Evolutionary conservation across 2,797 vertebrate species (phyloP).

Genomic region (Vultur gryphus): DNA sequence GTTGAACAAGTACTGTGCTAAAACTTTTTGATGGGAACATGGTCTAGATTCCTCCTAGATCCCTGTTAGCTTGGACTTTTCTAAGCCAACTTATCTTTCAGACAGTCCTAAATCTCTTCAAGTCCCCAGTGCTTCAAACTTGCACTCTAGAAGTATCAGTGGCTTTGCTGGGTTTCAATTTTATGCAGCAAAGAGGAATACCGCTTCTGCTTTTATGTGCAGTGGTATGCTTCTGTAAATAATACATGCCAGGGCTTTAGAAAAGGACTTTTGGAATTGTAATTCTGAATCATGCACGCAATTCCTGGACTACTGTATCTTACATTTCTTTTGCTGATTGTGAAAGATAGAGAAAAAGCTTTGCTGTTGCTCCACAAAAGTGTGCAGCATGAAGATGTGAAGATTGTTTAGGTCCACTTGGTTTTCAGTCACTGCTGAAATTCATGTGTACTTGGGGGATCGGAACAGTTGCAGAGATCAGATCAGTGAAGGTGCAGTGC

Average conservation of each 20-base stretch:
- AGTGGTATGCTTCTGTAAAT: neutral
- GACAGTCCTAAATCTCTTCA: neutral
- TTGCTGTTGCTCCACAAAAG: too few relatives aligned
- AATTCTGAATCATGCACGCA: accelerated
- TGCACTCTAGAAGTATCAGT: neutral
- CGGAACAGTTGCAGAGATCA: neutral
- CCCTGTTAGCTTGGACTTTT: neutral
- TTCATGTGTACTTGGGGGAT: neutral
- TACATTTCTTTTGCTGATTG: neutral
- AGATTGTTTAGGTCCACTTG: neutral
- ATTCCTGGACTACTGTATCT: neutral
- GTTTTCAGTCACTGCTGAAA: neutral
- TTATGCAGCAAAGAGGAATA: neutral
- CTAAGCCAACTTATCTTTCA: neutral
- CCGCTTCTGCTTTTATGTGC: neutral
- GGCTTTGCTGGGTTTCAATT: neutral
- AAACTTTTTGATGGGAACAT: neutral
- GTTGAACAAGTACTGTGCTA: neutral
- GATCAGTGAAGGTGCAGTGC: neutral
- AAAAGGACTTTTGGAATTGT: neutral
- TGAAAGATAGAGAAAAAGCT: neutral
- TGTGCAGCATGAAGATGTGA: neutral
- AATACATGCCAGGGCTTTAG: neutral
- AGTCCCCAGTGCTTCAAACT: neutral
- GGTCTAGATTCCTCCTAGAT: neutral